Percentiles rank a stretch among this genome's conserved stretches.
Conservation (phyloP, 1,140 invertebrate species). For the Tribolium castaneum region DNA sequence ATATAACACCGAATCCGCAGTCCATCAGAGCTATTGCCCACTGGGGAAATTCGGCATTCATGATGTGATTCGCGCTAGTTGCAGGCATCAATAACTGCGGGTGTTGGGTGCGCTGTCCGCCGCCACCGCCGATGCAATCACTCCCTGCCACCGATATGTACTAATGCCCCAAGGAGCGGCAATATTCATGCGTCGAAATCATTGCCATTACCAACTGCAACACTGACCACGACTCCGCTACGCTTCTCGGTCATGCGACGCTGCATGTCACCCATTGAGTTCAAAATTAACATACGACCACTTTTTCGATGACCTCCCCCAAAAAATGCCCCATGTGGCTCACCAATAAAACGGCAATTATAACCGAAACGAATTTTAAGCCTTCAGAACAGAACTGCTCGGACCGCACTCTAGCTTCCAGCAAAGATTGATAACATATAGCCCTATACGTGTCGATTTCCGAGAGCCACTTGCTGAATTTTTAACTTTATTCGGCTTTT, state of each 20-base stretch:
- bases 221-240: background rate
- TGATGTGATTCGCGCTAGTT: slow-evolving; percentile 60
- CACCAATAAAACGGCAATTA: slow-evolving; percentile 39
- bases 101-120: slow-evolving; percentile 41
- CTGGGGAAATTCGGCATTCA: slow-evolving; percentile 60
- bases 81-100: slow-evolving; percentile 58
- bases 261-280: slow-evolving; percentile 13
- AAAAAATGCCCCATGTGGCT: slow-evolving; percentile 36
- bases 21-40: slow-evolving; percentile 59
- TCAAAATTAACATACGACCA: slow-evolving; percentile 33
- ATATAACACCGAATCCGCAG: slow-evolving; percentile 53
- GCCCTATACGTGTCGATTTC: background rate
- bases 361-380: slow-evolving; percentile 12
- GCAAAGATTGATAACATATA: background rate
- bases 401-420: background rate
- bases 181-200: slow-evolving; percentile 46
- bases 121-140: slow-evolving; percentile 51
- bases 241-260: background rate
- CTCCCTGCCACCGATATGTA: slow-evolving; percentile 51
- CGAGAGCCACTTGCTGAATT: slow-evolving; percentile 17
- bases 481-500: background rate
- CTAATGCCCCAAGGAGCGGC: slow-evolving; percentile 51
- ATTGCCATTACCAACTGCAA: slow-evolving; percentile 30
- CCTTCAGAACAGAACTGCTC: background rate
- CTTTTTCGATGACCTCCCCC: slow-evolving; percentile 15